Conservation (phyloP, 2,888 invertebrate species). For the Tenodera sinensis region DNA sequence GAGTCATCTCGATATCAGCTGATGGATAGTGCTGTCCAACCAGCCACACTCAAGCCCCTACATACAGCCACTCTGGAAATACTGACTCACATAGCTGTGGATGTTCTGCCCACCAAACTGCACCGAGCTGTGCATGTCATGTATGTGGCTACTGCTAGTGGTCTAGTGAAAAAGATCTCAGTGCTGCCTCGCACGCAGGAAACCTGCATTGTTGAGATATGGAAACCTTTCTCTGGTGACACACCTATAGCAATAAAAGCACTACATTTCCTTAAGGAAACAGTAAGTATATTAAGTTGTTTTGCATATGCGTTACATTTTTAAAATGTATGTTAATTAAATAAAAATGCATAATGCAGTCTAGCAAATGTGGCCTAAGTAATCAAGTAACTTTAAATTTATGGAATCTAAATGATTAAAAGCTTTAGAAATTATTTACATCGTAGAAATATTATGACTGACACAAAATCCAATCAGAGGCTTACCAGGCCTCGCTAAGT, state of each 20-base stretch:
- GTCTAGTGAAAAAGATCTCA: constrained; percentile 75
- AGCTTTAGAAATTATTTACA: too few species aligned
- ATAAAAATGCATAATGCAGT: too few species aligned
- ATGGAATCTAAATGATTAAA: too few species aligned
- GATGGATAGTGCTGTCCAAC: constrained; percentile 83
- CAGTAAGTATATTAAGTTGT: constrained; percentile 50
- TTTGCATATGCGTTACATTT: constrained; percentile 29
- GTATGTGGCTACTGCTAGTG: constrained; percentile 74
- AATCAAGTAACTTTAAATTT: too few species aligned
- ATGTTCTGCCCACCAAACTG: constrained; percentile 69
- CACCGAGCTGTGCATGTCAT: constrained; percentile 67
- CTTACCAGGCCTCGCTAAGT: too few species aligned
- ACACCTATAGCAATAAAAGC: constrained; percentile 56
- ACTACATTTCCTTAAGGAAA: constrained; percentile 76
- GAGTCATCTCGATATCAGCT: constrained; percentile 66
- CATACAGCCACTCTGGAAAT: constrained; percentile 65
- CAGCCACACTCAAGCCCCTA: constrained; percentile 65
- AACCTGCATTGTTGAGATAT: constrained; percentile 81
- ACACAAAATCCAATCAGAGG: too few species aligned
- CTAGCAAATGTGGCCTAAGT: too few species aligned
- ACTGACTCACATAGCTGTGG: constrained; percentile 77
- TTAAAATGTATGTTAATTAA: too few species aligned
- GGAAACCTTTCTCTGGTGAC: constrained; percentile 63
- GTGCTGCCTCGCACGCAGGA: constrained; percentile 65
- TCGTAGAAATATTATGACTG: too few species aligned